Evolutionary conservation across 2,113 vertebrate genomes (phyloP).

Genomic region (Glaucidium brasilianum): DNA sequence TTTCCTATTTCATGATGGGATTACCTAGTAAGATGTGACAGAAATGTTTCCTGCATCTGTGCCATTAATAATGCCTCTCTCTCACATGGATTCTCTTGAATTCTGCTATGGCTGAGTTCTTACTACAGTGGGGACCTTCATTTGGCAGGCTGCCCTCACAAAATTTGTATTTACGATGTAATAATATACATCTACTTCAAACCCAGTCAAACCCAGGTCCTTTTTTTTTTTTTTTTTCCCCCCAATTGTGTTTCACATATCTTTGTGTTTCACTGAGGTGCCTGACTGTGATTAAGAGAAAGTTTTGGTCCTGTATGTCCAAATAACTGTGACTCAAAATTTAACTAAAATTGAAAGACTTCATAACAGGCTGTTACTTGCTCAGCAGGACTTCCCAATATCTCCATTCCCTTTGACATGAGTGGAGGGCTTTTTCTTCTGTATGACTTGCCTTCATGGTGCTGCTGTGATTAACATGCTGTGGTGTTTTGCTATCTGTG

Average conservation of each 20-base stretch:
- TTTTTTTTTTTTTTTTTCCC: not conserved
- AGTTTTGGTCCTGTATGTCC: not conserved
- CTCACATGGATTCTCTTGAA: not conserved
- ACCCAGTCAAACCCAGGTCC: not conserved
- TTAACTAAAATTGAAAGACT: not conserved
- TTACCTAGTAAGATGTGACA: not conserved
- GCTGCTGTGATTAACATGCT: not conserved
- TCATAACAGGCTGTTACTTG: not conserved
- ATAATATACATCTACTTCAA: not conserved
- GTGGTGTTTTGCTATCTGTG: not conserved
- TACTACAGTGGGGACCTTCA: not conserved
- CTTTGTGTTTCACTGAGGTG: not conserved
- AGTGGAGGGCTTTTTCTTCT: not conserved
- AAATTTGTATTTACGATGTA: not conserved
- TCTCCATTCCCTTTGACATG: not conserved
- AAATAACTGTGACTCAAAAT: not conserved
- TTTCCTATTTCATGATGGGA: not conserved
- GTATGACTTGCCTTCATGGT: not conserved
- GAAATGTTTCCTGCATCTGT: not conserved
- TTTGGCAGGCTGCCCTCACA: not conserved
- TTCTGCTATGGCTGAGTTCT: not conserved
- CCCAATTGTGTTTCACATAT: not conserved
- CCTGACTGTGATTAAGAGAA: not conserved
- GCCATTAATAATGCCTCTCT: not conserved
- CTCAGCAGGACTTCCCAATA: not conserved